phyloP scores from a whole-genome alignment of 2,888 invertebrate genomes.

The Lamproptera curius region DNA sequence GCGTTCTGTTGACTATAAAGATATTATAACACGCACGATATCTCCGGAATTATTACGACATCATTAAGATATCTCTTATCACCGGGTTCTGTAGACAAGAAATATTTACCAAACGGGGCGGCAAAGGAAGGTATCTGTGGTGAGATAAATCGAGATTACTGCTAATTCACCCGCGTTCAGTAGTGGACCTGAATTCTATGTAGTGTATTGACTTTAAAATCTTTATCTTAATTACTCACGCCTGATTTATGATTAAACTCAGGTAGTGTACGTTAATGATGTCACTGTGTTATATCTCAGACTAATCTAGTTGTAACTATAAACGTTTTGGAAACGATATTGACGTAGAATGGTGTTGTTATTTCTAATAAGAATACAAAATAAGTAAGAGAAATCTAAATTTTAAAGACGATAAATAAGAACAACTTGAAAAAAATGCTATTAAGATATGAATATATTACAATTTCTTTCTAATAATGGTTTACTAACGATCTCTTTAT shows the following conservation, averaged over 20 bases:
- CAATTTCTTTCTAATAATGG: too few species aligned
- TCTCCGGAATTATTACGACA: slow-evolving; percentile 43
- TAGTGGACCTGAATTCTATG: slow-evolving; percentile 53
- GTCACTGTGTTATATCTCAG: too few species aligned
- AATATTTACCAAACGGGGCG: slow-evolving; percentile 51
- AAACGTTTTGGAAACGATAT: too few species aligned
- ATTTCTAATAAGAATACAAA: too few species aligned
- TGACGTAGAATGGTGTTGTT: too few species aligned
- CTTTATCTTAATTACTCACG: slow-evolving; percentile 56
- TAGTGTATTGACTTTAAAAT: slow-evolving; percentile 38
- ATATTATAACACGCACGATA: slow-evolving; percentile 50
- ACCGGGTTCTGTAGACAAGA: slow-evolving; percentile 47
- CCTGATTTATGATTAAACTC: slow-evolving; percentile 33
- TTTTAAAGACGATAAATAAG: too few species aligned
- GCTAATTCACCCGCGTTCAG: slow-evolving; percentile 57
- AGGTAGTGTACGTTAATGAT: slow-evolving; percentile 19
- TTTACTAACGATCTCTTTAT: too few species aligned
- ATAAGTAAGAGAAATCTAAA: too few species aligned
- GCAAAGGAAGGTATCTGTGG: slow-evolving; percentile 38
- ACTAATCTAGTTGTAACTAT: too few species aligned
- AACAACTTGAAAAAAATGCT: too few species aligned
- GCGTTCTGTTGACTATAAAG: slow-evolving; percentile 54
- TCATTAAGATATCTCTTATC: slow-evolving; percentile 65
- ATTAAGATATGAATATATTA: too few species aligned
- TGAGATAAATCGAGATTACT: slow-evolving; percentile 56